Evolutionary conservation across 2,113 vertebrate species (phyloP), one percentile per base, ranked within the genome.

Genomic region (Hippocampus abdominalis): DNA sequence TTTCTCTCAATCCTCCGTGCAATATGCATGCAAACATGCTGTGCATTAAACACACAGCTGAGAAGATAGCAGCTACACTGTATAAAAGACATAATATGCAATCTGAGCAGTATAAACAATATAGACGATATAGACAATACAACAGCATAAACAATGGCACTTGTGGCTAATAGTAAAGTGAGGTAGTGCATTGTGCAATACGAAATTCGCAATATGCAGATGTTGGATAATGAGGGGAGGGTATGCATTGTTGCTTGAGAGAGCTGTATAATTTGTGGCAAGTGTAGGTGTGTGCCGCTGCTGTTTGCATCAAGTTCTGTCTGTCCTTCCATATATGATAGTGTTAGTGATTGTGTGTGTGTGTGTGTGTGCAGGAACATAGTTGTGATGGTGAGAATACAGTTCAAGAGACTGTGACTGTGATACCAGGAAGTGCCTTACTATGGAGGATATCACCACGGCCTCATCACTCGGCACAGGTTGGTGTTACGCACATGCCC

Each of bases 391-490:
- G 94, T 0, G 95, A 97, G 74, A 96, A 99, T 75, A 91, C 93
- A 0, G 96, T 98, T 69, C 97, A 98, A 70, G 97, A 99, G 79
- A 96, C 94, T 0, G 95, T 98, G 5, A 93, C 91, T 46, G 92
- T 98, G 64, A 96, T 99, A 83, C 95, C 96, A 2, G 96, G 96
- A 65, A 98, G 97, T 49, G 89, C 93, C 71, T 93, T 98, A 74
- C 88, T 98, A 23, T 98, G 97, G 97, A 95, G 93, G 82, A 96
- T 98, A 90, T 92, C 92, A 9, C 97, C 97, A 2, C 91, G 96
- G 71, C 97, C 97, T 16, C 89, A 94, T 9, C 97, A 99, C 78
- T 98, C 96, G 1, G 86, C 93, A 36, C 93, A 96, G 95, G 97
- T 66, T 21, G 53, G 20, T 36, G 15, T 64, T 18, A 15, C 7